Evolutionary conservation across 1,140 invertebrate species (phyloP).

Genomic region (Tetramorium parvispinum): DNA sequence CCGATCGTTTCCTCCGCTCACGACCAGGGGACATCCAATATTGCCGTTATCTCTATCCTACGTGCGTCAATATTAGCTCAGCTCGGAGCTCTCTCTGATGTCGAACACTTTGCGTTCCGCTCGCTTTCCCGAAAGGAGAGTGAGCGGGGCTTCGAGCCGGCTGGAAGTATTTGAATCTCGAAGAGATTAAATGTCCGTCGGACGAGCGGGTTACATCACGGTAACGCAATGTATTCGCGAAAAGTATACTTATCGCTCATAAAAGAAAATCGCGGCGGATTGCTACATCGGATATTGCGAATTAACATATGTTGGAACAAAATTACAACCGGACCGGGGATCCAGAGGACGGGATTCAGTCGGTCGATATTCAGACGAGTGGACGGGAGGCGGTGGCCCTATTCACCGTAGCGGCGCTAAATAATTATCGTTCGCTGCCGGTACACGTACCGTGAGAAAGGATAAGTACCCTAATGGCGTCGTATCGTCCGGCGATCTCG

Average conservation of each 20-base stretch:
- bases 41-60: constrained; percentile 82
- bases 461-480: constrained; percentile 72
- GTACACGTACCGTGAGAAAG: constrained; percentile 67
- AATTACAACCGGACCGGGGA: background rate
- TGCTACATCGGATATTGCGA: background rate
- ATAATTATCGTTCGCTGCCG: constrained; percentile 59
- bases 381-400: background rate
- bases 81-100: constrained; percentile 48
- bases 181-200: constrained; percentile 4
- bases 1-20: constrained; percentile 59
- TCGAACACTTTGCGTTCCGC: constrained; percentile 51
- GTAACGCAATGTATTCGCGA: background rate
- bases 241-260: constrained; percentile 17
- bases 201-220: background rate
- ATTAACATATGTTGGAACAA: background rate
- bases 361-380: constrained; percentile 15
- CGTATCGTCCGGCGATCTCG: constrained; percentile 76
- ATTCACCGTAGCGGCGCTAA: constrained; percentile 41
- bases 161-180: constrained; percentile 1
- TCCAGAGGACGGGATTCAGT: background rate
- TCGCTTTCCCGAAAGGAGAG: constrained; percentile 7
- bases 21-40: constrained; percentile 83
- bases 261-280: constrained; percentile 20
- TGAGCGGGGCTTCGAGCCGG: background rate
- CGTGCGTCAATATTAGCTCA: constrained; percentile 83